Percentiles rank a stretch among this genome's conserved stretches.
Evolutionary conservation across 2,888 invertebrate genomes (phyloP).

Genomic region (Caenorhabditis sulstoni): DNA sequence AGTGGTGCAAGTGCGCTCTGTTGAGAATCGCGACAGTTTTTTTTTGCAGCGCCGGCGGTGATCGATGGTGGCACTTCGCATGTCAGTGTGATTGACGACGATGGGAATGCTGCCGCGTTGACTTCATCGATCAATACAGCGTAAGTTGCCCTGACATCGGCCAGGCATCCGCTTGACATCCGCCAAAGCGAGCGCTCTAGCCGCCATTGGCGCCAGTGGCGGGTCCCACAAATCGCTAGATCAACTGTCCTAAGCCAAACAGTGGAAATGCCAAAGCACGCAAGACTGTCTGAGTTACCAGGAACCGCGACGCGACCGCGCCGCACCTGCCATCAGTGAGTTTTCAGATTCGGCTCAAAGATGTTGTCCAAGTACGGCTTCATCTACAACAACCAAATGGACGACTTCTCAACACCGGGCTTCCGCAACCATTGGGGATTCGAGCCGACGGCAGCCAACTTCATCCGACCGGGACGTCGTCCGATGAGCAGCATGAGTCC

Average conservation of each 20-base stretch:
- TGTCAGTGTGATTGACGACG: conserved; percentile 86
- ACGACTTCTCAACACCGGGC: conserved; percentile 83
- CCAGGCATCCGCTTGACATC: no score
- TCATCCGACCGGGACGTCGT: conserved; percentile 88
- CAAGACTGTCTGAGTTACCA: no score
- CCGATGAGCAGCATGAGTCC: conserved; percentile 94
- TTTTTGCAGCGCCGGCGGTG: conserved; percentile 81
- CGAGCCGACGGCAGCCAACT: conserved; percentile 86
- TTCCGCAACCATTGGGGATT: conserved; percentile 79
- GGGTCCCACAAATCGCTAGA: no score
- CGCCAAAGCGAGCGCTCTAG: no score
- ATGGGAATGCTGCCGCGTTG: conserved; percentile 93
- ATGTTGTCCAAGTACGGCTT: conserved; percentile 65
- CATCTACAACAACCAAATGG: conserved; percentile 71
- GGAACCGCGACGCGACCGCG: no score
- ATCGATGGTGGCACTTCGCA: conserved; percentile 91
- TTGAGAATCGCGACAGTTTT: background rate
- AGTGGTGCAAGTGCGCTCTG: background rate
- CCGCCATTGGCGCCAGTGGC: no score
- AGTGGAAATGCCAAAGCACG: no score
- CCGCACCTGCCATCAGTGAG: no score
- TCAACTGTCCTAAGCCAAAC: no score
- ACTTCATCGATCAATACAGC: conserved; percentile 92
- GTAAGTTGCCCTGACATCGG: no score
- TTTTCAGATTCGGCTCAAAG: conserved; percentile 71